phyloP scores from a whole-genome alignment of 2,113 vertebrate genomes.

The Esox niger region DNA sequence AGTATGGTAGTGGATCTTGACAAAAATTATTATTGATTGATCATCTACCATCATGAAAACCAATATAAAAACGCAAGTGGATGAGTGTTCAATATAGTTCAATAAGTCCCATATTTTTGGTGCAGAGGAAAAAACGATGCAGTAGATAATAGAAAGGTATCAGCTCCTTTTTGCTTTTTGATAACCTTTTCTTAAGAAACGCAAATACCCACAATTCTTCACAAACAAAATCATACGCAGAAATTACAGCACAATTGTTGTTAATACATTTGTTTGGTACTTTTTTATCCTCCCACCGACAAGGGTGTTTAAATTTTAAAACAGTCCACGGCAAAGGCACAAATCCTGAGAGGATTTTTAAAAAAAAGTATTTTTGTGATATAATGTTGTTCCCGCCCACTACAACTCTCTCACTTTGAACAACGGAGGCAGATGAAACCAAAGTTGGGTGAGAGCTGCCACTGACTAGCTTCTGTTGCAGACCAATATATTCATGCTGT shows the following conservation, averaged over 20 bases:
- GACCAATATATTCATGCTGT: constrained; percentile 31
- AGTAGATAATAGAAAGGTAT: too few species aligned
- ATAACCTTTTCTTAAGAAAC: too few species aligned
- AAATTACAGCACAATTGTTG: constrained; percentile 31
- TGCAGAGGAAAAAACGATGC: too few species aligned
- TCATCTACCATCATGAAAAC: too few species aligned
- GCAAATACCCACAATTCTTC: constrained; percentile 40
- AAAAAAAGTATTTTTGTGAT: constrained; percentile 59
- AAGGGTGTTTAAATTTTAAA: constrained; percentile 56
- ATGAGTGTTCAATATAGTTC: background rate
- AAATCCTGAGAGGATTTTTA: constrained; percentile 47
- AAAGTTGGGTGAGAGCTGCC: constrained; percentile 51
- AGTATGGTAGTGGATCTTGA: too few species aligned
- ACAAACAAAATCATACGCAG: too few species aligned
- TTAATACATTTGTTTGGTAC: constrained; percentile 48
- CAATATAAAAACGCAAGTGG: background rate
- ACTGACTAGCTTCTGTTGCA: constrained; percentile 27
- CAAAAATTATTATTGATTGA: too few species aligned
- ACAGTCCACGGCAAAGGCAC: constrained; percentile 40
- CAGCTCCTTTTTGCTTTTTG: too few species aligned
- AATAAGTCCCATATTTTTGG: too few species aligned
- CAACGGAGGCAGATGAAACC: constrained; percentile 39
- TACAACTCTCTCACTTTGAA: constrained; percentile 26
- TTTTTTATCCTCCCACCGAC: constrained; percentile 43
- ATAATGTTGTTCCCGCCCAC: constrained; percentile 42